Evolutionary conservation across 2,113 vertebrate species (phyloP).

Genomic region (Lagopus muta): DNA sequence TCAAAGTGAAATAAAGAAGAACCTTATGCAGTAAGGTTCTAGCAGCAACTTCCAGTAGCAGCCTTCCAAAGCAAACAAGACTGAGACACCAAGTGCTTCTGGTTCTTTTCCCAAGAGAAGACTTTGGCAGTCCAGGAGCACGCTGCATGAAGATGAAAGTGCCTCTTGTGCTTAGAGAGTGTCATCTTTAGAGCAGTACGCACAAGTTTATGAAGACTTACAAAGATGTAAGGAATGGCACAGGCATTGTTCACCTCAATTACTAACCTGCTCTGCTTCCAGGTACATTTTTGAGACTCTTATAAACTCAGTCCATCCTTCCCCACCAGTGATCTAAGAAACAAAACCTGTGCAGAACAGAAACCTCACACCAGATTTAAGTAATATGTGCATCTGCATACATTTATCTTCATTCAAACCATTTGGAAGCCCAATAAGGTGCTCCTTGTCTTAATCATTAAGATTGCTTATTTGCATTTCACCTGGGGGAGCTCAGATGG

Average conservation of each 20-base stretch:
- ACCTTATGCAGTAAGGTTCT: neutral
- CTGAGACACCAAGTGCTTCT: neutral
- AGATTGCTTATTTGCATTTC: constrained; percentile 15
- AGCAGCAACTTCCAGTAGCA: neutral
- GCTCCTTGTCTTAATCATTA: neutral
- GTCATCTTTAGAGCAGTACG: neutral
- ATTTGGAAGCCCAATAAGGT: neutral
- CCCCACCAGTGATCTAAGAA: neutral
- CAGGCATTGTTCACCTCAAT: neutral
- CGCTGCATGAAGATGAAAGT: neutral
- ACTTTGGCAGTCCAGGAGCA: neutral
- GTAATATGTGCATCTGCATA: neutral
- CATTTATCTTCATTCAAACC: neutral
- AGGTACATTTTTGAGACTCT: neutral
- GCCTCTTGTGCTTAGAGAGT: neutral
- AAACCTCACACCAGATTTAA: neutral
- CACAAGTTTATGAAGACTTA: neutral
- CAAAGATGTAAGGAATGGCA: neutral
- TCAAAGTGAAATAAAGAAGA: constrained; percentile 14
- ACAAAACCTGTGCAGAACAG: neutral
- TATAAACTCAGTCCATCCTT: neutral
- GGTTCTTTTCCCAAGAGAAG: neutral
- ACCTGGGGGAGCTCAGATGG: neutral
- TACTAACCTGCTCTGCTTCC: neutral
- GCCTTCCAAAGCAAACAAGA: neutral